Percentiles rank a stretch among this genome's conserved stretches.
These are phyloP conservation scores for Campaea margaritaria DNA, from an alignment of 2,888 invertebrate species.

Conservation along the genomic window DNA sequence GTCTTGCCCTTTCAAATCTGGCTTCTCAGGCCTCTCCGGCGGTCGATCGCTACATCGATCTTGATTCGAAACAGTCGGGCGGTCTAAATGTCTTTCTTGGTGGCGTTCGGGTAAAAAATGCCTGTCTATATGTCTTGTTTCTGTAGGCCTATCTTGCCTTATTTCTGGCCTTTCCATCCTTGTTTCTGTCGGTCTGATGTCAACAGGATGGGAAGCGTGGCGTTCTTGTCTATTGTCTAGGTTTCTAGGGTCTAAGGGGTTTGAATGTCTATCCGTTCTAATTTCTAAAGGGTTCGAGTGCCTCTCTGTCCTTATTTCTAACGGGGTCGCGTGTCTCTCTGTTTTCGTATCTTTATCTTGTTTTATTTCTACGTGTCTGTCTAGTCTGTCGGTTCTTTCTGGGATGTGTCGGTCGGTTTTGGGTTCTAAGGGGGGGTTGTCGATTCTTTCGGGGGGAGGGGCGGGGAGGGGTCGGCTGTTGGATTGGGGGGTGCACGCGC, in stretches of 20 bases:
- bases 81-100: constrained; percentile 40
- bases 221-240: constrained; percentile 17
- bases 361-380: constrained; percentile 29
- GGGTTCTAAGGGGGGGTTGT: constrained; percentile 22
- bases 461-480: constrained; percentile 77
- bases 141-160: constrained; percentile 36
- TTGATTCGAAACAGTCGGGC: constrained; percentile 30
- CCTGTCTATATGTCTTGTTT: constrained; percentile 29
- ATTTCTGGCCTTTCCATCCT: not conserved
- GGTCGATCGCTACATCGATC: constrained; percentile 56
- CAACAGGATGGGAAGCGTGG: constrained; percentile 27
- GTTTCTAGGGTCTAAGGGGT: constrained; percentile 27
- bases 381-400: constrained; percentile 41
- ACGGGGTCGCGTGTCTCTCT: constrained; percentile 20
- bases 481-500: constrained; percentile 77
- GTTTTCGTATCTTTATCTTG: constrained; percentile 39
- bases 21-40: constrained; percentile 56
- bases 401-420: constrained; percentile 41
- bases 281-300: constrained; percentile 30
- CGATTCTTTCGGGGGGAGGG: constrained; percentile 66
- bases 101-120: constrained; percentile 34
- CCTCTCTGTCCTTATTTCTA: constrained; percentile 16
- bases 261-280: constrained; percentile 23
- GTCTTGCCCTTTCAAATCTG: constrained; percentile 48
- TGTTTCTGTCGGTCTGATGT: constrained; percentile 14